Evolutionary conservation across 1,140 invertebrate species (phyloP).

Genomic region (Thaumatotibia leucotreta): DNA sequence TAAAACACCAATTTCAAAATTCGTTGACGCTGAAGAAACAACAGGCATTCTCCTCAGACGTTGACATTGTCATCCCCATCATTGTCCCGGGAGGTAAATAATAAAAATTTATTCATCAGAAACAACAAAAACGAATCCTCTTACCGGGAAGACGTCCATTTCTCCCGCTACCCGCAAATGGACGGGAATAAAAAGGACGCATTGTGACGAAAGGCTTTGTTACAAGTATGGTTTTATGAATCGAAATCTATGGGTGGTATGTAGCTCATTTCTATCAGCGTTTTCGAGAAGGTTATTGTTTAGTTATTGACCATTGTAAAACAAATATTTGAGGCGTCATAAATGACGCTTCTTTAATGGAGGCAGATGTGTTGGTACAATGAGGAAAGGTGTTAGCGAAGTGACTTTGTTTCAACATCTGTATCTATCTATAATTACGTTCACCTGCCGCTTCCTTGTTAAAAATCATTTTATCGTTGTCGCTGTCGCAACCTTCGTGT

Average conservation of each 20-base stretch:
- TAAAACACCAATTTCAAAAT: neutral
- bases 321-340: slow-evolving; percentile 49
- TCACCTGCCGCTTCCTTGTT: slow-evolving; percentile 55
- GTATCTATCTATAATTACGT: slow-evolving; percentile 43
- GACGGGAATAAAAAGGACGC: slow-evolving; percentile 28
- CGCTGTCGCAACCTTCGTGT: neutral
- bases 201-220: slow-evolving; percentile 39
- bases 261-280: slow-evolving; percentile 17
- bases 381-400: slow-evolving; percentile 37
- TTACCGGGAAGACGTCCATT: slow-evolving; percentile 47
- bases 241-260: slow-evolving; percentile 39
- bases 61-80: slow-evolving; percentile 11
- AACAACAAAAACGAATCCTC: slow-evolving; percentile 46
- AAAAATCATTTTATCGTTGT: slow-evolving; percentile 21
- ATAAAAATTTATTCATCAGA: slow-evolving; percentile 53
- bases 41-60: slow-evolving; percentile 20
- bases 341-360: slow-evolving; percentile 52
- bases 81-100: slow-evolving; percentile 43
- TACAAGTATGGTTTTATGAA: slow-evolving; percentile 29
- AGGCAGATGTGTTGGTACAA: slow-evolving; percentile 37
- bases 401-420: slow-evolving; percentile 47
- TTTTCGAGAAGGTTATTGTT: slow-evolving; percentile 30
- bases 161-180: slow-evolving; percentile 35
- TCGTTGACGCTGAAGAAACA: slow-evolving; percentile 14
- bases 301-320: slow-evolving; percentile 38